Evolutionary conservation across 2,113 vertebrate genomes (phyloP), one percentile per base, ranked within the genome.

Genomic region (Amblyornis subalaris): DNA sequence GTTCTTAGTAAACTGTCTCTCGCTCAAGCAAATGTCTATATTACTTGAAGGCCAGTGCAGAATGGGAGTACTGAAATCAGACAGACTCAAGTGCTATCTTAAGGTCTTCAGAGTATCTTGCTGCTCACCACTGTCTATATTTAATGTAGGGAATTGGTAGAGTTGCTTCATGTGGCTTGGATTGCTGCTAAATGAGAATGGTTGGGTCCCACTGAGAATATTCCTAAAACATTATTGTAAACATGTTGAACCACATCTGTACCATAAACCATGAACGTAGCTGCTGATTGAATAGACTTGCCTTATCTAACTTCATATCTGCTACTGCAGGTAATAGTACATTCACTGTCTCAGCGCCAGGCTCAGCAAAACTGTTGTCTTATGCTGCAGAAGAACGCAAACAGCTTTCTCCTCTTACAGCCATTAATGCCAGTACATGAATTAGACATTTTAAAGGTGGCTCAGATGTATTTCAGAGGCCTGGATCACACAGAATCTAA

Each of bases 381-480:
- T 65, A 65, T 25, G 10, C 12, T 54, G 21, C 7, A 5, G 21
- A 66, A 51, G 33, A 13, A 65, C 25, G 47, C 14, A 40, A n/a
- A 35, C 4, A 12, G 4, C 31, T 51, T 76, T 25, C 36, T 76
- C 20, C 12, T 53, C 22, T 40, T n/a, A 48, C 29, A 66, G 33
- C 8, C 38, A 33, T 1, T 0, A 47, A 61, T 74, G 22, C 15
- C 5, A 3, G 11, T 40, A 51, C 9, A 31, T 16, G 10, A 54
- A 35, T 81, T 44, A 38, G 44, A 28, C 3, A 38, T 22, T 47
- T 75, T 89, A 51, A 83, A 60, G 47, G 45, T 53, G 24, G 2
- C 21, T 81, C 8, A 53, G 13, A 33, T 38, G 11, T 42, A 79
- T 70, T 86, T 70, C 57, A 57, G 62, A 62, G 73, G 47, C 8